These are phyloP conservation scores for Eurystomus gularis DNA, from an alignment of 2,113 vertebrate species.

Conservation along the genomic window DNA sequence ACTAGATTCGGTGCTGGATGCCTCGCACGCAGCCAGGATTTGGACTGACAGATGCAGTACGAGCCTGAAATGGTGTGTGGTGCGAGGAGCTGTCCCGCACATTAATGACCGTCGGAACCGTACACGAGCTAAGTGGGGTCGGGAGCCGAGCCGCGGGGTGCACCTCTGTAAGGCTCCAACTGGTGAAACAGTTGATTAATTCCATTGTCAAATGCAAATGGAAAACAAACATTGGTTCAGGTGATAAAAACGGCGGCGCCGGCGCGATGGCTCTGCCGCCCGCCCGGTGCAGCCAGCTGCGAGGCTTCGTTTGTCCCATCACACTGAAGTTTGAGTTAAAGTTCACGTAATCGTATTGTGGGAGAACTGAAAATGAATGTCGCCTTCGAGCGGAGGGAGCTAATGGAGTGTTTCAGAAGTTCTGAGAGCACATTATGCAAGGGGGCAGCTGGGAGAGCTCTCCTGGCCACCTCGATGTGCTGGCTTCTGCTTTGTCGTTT, in stretches of 20 bases:
- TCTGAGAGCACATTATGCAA: background rate
- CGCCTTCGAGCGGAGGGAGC: background rate
- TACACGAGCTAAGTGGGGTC: background rate
- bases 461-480: background rate
- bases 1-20: conserved; percentile 74
- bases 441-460: background rate
- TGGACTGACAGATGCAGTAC: conserved; percentile 79
- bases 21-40: conserved; percentile 62
- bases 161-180: conserved; percentile 33
- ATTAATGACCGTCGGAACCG: conserved; percentile 64
- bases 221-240: conserved; percentile 67
- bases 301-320: background rate
- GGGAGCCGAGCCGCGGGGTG: background rate
- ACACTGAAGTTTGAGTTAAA: conserved; percentile 57
- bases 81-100: conserved; percentile 66
- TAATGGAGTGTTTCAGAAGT: conserved; percentile 23
- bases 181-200: conserved; percentile 50
- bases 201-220: conserved; percentile 57
- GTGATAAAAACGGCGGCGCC: conserved; percentile 1
- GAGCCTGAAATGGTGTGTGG: conserved; percentile 73
- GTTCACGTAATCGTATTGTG: background rate
- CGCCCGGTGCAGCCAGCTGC: background rate
- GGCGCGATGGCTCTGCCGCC: background rate
- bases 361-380: conserved; percentile 57
- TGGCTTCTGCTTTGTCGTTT: background rate